Evolutionary conservation across 2,797 vertebrate species (phyloP).

Genomic region (Gadopsis bispinosus): DNA sequence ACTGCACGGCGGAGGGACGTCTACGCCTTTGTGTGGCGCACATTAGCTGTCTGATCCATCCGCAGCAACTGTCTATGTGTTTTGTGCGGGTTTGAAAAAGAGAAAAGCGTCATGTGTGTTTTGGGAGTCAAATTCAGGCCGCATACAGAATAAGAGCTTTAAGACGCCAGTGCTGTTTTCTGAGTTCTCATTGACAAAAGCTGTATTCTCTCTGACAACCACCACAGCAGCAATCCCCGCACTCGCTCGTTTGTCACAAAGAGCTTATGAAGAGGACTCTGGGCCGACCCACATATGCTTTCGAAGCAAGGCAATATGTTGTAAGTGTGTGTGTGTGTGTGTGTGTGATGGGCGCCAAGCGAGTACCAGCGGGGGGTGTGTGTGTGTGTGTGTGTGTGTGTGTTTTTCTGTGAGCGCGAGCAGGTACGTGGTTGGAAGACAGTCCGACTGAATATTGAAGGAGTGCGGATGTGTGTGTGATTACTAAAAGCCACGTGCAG

Average conservation of each 20-base stretch:
- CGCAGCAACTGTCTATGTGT: slow-evolving; percentile 47
- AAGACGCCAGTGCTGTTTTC: slow-evolving; percentile 41
- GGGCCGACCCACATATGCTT: slow-evolving; percentile 95
- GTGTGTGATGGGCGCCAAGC: slow-evolving; percentile 23
- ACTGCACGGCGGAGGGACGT: slow-evolving; percentile 35
- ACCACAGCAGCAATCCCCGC: slow-evolving; percentile 89
- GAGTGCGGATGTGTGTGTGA: slow-evolving; percentile 53
- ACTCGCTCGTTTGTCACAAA: slow-evolving; percentile 95
- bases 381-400: slow-evolving; percentile 72
- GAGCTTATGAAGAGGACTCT: slow-evolving; percentile 98
- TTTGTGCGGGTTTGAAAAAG: slow-evolving; percentile 10
- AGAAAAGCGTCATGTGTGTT: slow-evolving; percentile 30
- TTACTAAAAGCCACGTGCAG: slow-evolving; percentile 81
- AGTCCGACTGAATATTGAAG: slow-evolving; percentile 77
- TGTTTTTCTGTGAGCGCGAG: slow-evolving; percentile 62
- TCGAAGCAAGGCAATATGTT: slow-evolving; percentile 97
- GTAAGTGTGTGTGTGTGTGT: slow-evolving; percentile 89
- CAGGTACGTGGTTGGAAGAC: background rate
- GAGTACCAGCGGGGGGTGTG: slow-evolving; percentile 75
- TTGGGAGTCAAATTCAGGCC: slow-evolving; percentile 32
- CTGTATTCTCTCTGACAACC: slow-evolving; percentile 89
- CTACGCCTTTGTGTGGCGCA: slow-evolving; percentile 32
- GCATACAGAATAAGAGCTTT: slow-evolving; percentile 44
- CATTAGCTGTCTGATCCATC: slow-evolving; percentile 56
- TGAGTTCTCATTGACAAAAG: slow-evolving; percentile 73